A percentile compares a stretch with the other conserved stretches of the same genome.
Evolutionary conservation across 2,888 invertebrate genomes (phyloP).

Genomic region (Clunio marinus): DNA sequence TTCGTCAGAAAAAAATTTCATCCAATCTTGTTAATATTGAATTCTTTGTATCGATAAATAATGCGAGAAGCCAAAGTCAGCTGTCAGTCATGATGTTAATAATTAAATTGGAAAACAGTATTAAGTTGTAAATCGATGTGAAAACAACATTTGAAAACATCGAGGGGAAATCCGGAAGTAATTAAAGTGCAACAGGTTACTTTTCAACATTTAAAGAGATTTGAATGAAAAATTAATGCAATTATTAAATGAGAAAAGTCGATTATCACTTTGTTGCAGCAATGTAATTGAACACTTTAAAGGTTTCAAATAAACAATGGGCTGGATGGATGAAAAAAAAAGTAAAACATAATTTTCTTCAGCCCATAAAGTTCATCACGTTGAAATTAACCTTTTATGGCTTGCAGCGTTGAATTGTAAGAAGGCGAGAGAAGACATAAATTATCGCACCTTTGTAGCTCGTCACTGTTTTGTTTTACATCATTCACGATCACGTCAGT

Average conservation of each 20-base stretch:
- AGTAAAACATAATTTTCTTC: background rate
- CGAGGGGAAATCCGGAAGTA: constrained; percentile 19
- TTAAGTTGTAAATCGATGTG: constrained; percentile 6
- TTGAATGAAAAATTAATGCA: background rate
- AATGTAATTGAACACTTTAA: background rate
- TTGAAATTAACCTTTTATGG: constrained; percentile 21
- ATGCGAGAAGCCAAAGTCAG: constrained; percentile 6
- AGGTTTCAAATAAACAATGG: constrained; percentile 15
- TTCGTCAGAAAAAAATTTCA: no score
- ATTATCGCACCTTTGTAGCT: background rate
- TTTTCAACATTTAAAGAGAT: background rate
- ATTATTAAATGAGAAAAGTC: background rate
- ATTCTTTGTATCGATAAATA: no score
- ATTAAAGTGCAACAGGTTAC: constrained; percentile 25
- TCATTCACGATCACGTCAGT: no score
- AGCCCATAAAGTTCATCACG: constrained; percentile 15
- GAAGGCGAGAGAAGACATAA: background rate
- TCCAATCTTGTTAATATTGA: no score
- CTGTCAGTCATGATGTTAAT: constrained; percentile 16
- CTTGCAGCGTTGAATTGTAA: background rate
- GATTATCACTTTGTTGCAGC: background rate
- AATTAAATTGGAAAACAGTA: constrained; percentile 9
- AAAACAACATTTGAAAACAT: background rate
- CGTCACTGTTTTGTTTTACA: no score
- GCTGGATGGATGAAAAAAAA: no score